Evolutionary conservation across 37 sponge, comb jelly and placozoan genomes (phyloP), one percentile per base, ranked within the genome.

Genomic region (Aplysina aerophoba): DNA sequence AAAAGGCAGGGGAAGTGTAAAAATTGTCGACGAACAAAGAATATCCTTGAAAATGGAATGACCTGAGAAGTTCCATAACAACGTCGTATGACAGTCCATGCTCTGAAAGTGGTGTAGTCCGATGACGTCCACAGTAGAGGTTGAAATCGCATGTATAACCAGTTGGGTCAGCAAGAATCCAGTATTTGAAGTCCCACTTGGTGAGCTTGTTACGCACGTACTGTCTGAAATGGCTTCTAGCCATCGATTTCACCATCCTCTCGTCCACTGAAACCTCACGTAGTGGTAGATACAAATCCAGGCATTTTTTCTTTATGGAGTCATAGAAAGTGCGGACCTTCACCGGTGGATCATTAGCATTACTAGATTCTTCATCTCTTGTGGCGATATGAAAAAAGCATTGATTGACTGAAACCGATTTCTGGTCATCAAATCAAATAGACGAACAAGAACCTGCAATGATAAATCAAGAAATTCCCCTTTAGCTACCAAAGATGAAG

Each of bases 21-120:
- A 89, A 89, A 79, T 89, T 89, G 81, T 89, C 86, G 0, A 35
- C 12, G 36, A 84, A 89, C 20, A 89, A 16, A 24, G n/a, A 19
- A 72, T 89, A 89, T 8, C 90, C 90, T 54, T 89, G 90, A 80
- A 38, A 55, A 16, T 35, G 39, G 59, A 37, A 85, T 19, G 69
- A 25, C 3, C 58, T 8, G 8, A 34, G 1, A 36, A 89, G 55
- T 25, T 72, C 31, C 31, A 73, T 58, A 11, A 89, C 89, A 37
- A 84, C 85, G 64, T 89, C 81, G 67, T 84, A 80, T 12, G 71
- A 59, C 20, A 84, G 62, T 14, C 81, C 84, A 58, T 88, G 73
- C 0, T 22, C 56, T 6, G 79, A 67, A 28, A 4, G 22, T 20
- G 12, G 40, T 58, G n/a, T n/a, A n/a, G 28, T 14, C 8, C 20